Evolutionary conservation across 2,888 invertebrate species (phyloP).

Genomic region (Tachina grossa): DNA sequence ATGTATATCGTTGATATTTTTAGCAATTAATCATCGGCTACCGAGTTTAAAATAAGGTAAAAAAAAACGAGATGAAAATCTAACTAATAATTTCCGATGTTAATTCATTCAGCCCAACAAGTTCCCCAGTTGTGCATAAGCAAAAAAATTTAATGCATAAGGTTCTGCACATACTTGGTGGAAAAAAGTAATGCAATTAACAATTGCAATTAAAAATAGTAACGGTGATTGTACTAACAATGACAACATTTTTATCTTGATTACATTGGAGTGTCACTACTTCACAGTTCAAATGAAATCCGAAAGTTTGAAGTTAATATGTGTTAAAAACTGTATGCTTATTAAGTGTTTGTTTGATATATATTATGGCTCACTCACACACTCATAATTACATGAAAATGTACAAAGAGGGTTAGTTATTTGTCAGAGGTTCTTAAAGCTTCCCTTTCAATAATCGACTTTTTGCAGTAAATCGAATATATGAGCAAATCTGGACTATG

Average conservation of each 20-base stretch:
- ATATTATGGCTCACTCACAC: neutral
- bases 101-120: neutral
- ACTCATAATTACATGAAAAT: neutral
- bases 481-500: neutral
- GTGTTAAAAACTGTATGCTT: slow-evolving; percentile 56
- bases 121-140: neutral
- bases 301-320: slow-evolving; percentile 64
- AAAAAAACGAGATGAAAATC: too few relatives aligned
- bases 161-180: slow-evolving; percentile 3
- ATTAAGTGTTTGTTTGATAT: slow-evolving; percentile 40
- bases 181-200: slow-evolving; percentile 45
- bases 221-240: slow-evolving; percentile 18
- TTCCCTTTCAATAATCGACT: neutral
- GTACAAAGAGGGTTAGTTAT: neutral
- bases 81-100: too few relatives aligned
- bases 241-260: slow-evolving; percentile 47
- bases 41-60: too few relatives aligned
- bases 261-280: slow-evolving; percentile 40
- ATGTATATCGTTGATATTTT: too few relatives aligned
- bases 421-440: slow-evolving; percentile 16
- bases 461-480: too few relatives aligned
- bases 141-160: slow-evolving; percentile 2
- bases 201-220: slow-evolving; percentile 56
- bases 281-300: slow-evolving; percentile 39
- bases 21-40: too few relatives aligned